Percentiles rank a stretch among this genome's conserved stretches.
phyloP scores from a whole-genome alignment of 1,140 invertebrate genomes.

The Megalonaias nervosa region DNA sequence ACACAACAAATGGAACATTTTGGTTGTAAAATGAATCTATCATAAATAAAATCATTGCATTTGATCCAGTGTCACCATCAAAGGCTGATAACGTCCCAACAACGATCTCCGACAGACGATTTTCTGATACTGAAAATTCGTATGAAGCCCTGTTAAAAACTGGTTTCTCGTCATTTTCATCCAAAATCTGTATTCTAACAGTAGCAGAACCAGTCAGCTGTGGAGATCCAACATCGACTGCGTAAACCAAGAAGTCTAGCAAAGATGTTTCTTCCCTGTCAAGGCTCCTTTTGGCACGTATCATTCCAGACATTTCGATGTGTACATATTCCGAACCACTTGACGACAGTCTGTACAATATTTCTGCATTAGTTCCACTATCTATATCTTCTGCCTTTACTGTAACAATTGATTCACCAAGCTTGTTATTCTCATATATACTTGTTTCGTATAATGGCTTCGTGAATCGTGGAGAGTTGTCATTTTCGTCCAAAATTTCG shows the following conservation, averaged over 20 bases:
- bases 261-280: conserved; percentile 20
- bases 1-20: conserved; percentile 31
- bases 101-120: conserved; percentile 30
- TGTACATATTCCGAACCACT: conserved; percentile 15
- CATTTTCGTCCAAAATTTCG: conserved; percentile 76
- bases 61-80: conserved; percentile 29
- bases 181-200: conserved; percentile 42
- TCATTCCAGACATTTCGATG: conserved; percentile 19
- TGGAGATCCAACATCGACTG: conserved; percentile 7
- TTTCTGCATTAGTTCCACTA: conserved; percentile 20
- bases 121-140: conserved; percentile 40
- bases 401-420: conserved; percentile 36
- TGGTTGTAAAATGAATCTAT: conserved; percentile 17
- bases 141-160: conserved; percentile 29
- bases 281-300: conserved; percentile 12
- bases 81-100: conserved; percentile 22
- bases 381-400: conserved; percentile 38
- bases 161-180: conserved; percentile 55
- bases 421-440: conserved; percentile 47
- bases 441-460: conserved; percentile 18
- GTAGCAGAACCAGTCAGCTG: conserved; percentile 16
- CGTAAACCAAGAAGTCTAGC: conserved; percentile 23
- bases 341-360: conserved; percentile 36
- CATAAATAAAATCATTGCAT: conserved; percentile 25
- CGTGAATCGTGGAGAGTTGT: conserved; percentile 72